A percentile compares a stretch with the other conserved stretches of the same genome.
phyloP scores from a whole-genome alignment of 1,140 invertebrate genomes.

The Drosophila bifasciata region DNA sequence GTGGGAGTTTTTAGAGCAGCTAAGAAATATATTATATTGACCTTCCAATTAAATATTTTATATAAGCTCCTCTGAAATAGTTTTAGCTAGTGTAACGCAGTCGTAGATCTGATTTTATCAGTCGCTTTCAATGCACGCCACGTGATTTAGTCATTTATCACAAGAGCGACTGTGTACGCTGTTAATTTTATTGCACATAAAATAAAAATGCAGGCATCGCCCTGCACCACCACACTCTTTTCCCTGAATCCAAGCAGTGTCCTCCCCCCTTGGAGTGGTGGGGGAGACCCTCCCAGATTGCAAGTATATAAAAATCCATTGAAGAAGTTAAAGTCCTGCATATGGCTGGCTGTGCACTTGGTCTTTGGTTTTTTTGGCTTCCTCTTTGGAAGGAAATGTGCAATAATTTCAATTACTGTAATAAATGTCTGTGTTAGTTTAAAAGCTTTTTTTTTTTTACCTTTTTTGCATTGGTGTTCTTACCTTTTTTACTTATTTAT shows the following conservation, averaged over 20 bases:
- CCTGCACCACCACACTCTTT: slow-evolving; percentile 9
- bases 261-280: slow-evolving; percentile 25
- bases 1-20: too few species aligned
- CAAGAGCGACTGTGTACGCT: slow-evolving; percentile 81
- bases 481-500: too few species aligned
- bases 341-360: too few species aligned
- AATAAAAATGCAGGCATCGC: slow-evolving; percentile 58
- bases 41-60: too few species aligned
- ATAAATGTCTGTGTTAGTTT: slow-evolving; percentile 81
- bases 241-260: slow-evolving; percentile 20
- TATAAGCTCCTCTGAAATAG: slow-evolving; percentile 15
- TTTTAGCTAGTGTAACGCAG: slow-evolving; percentile 45
- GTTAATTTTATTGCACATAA: slow-evolving; percentile 84
- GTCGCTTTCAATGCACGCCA: slow-evolving; percentile 79
- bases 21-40: too few species aligned
- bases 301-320: slow-evolving; percentile 75
- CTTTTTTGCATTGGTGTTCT: slow-evolving; percentile 14
- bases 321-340: slow-evolving; percentile 74
- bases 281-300: background rate
- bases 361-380: too few species aligned
- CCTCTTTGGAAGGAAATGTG: slow-evolving; percentile 74
- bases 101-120: slow-evolving; percentile 78
- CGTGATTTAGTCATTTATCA: slow-evolving; percentile 83
- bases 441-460: slow-evolving; percentile 29
- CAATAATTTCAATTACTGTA: slow-evolving; percentile 84